phyloP scores from a whole-genome alignment of 2,113 vertebrate species.

The Amphiprion ocellaris region DNA sequence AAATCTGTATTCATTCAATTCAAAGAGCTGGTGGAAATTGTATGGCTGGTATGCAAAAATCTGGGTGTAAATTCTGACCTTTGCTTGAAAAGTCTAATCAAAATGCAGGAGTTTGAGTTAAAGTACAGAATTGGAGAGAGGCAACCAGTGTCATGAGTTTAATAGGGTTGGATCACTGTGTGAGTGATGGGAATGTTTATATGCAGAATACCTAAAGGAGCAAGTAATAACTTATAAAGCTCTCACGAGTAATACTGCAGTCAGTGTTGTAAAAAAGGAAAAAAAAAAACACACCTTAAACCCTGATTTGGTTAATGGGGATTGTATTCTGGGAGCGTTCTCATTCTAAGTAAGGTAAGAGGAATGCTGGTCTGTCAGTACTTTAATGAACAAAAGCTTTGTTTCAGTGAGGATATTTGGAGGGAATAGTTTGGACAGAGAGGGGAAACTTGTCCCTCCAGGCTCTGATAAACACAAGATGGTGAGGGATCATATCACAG shows the following conservation, averaged over 20 bases:
- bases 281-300: conserved; percentile 5
- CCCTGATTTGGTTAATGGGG: conserved; percentile 32
- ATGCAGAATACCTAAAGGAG: conserved; percentile 55
- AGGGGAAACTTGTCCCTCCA: conserved; percentile 64
- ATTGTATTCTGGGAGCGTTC: conserved; percentile 29
- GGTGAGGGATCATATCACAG: conserved; percentile 62
- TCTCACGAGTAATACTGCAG: conserved; percentile 28
- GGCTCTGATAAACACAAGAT: conserved; percentile 49
- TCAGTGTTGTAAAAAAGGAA: conserved; percentile 22
- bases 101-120: conserved; percentile 63
- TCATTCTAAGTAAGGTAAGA: conserved; percentile 40
- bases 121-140: conserved; percentile 40
- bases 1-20: conserved; percentile 72
- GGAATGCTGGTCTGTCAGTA: conserved; percentile 53
- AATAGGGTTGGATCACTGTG: conserved; percentile 37
- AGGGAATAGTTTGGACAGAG: conserved; percentile 56
- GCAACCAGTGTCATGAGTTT: conserved; percentile 63
- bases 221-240: conserved; percentile 51
- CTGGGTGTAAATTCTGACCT: conserved; percentile 77
- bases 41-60: conserved; percentile 73
- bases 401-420: conserved; percentile 51
- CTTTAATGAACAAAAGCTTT: conserved; percentile 59
- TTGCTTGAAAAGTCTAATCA: conserved; percentile 64
- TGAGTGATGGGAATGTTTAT: conserved; percentile 68
- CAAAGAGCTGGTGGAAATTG: conserved; percentile 68